These are phyloP conservation scores for Campodea augens DNA, from an alignment of 1,140 invertebrate species.

Conservation along the genomic window DNA sequence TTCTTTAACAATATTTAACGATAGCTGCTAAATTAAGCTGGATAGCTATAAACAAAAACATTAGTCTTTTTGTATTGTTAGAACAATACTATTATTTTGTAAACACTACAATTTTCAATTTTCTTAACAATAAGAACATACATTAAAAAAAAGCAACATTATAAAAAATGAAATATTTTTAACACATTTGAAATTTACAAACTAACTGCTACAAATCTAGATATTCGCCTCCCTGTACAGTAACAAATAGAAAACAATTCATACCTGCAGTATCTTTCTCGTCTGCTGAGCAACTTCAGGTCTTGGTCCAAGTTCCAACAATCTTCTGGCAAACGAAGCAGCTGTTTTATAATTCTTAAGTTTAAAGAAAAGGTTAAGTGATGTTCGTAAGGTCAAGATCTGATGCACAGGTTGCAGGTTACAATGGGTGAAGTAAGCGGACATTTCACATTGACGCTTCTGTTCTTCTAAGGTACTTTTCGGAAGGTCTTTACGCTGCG, in stretches of 20 bases:
- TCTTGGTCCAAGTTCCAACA: conserved; percentile 84
- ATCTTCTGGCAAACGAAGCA: conserved; percentile 74
- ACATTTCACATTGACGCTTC: conserved; percentile 85
- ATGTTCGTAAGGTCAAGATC: conserved; percentile 85
- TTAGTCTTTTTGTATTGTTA: no score
- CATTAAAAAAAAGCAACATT: no score
- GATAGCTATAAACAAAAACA: no score
- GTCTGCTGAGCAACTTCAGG: conserved; percentile 87
- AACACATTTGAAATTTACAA: no score
- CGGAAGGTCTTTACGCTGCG: conserved; percentile 70
- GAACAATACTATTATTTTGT: no score
- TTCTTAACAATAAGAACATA: no score
- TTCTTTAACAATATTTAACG: no score
- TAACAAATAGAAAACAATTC: conserved; percentile 19
- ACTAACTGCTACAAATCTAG: no score
- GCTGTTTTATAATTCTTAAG: conserved; percentile 93
- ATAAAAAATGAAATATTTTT: no score
- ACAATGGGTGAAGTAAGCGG: conserved; percentile 97
- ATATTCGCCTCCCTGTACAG: no score
- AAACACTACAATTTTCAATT: no score
- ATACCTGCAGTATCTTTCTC: conserved; percentile 78
- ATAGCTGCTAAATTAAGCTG: no score
- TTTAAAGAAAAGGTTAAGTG: conserved; percentile 96
- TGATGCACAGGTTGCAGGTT: conserved; percentile 89
- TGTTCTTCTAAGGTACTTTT: conserved; percentile 59